A percentile compares a stretch with the other conserved stretches of the same genome.
These are phyloP conservation scores for Sarcophaga subvicina DNA, from an alignment of 2,888 invertebrate genomes.

Conservation along the genomic window DNA sequence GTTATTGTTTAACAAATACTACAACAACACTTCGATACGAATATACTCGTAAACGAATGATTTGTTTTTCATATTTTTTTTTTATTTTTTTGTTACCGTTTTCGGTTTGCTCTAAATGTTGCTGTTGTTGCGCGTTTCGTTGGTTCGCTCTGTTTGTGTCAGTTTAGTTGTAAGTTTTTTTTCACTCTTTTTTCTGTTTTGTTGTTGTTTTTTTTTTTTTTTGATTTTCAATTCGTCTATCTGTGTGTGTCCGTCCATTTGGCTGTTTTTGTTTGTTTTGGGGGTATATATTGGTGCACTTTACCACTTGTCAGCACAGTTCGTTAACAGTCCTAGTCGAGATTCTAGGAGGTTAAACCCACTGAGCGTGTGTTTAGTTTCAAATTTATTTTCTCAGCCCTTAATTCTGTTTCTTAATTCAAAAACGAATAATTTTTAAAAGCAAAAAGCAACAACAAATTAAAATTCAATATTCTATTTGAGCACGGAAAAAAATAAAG, in stretches of 20 bases:
- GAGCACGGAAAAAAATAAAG: conserved; percentile 48
- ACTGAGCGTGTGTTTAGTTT: conserved; percentile 75
- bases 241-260: not conserved
- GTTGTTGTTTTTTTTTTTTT: not conserved
- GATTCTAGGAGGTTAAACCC: conserved; percentile 82
- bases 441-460: not conserved
- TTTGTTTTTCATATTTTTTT: conserved; percentile 69
- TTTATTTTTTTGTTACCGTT: conserved; percentile 60
- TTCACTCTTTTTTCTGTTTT: conserved; percentile 20
- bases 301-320: conserved; percentile 81
- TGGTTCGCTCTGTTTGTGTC: conserved; percentile 43
- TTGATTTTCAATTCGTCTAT: conserved; percentile 20
- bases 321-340: conserved; percentile 82
- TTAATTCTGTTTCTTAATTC: conserved; percentile 20
- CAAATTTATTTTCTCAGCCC: conserved; percentile 35
- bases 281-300: conserved; percentile 81
- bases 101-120: conserved; percentile 59
- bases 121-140: conserved; percentile 2
- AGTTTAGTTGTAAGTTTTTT: conserved; percentile 38
- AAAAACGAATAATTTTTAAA: not conserved
- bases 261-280: conserved; percentile 61
- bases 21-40: conserved; percentile 34
- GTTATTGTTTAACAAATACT: conserved; percentile 38
- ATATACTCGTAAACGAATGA: conserved; percentile 46
- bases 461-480: not conserved